Base-by-base conservation (phyloP, 2,888 invertebrate species). In the Perizoma flavofasciatum region DNA sequence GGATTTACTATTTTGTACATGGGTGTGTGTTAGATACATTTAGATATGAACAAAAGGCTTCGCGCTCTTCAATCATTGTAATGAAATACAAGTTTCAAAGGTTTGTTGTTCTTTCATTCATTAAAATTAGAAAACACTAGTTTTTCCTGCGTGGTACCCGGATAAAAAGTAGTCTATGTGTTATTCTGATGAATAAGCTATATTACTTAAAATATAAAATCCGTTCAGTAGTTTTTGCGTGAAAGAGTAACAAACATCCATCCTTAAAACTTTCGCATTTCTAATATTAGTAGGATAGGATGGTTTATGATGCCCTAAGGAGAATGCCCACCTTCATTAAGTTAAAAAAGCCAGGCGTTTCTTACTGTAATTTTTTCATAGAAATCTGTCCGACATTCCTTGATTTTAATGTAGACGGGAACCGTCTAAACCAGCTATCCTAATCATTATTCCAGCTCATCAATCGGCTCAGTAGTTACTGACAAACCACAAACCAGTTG, bases 401-500 rank as follows among this genome's bases (percentile, higher is more conserved):
- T 22, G 1, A 22, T 22, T 22, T 22, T 22, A 22, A 22, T 22
- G 22, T 22, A 22, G 22, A 22, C 22, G 1, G 45, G 66, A 65
- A 55, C 66, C 63, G 64, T 66, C 11, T 64, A 60, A 54, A 58
- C 65, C 59, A 61, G 54, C 59, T 63, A 56, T 60, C 50, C 49
- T 73, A 74, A 73, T 77, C 80, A 79, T 75, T 77, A 78, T 71
- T 81, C 79, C 1, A 82, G 79, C 79, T 78, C 78, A 75, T 78
- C 77, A 72, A 75, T 79, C 69, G 72, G 51, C 56, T 49, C 53
- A 58, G 37, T 72, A 78, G 74, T 74, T 77, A 79, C 22, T 22
- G 22, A 22, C 22, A 22, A 82, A 78, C 75, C 71, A 48, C 71
- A 83, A 88, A 88, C 89, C 85, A 85, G 88, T 87, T 83, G 72